Percentiles rank a stretch among this genome's conserved stretches.
phyloP scores from a whole-genome alignment of 2,797 vertebrate species.

The Acanthurus lineatus region DNA sequence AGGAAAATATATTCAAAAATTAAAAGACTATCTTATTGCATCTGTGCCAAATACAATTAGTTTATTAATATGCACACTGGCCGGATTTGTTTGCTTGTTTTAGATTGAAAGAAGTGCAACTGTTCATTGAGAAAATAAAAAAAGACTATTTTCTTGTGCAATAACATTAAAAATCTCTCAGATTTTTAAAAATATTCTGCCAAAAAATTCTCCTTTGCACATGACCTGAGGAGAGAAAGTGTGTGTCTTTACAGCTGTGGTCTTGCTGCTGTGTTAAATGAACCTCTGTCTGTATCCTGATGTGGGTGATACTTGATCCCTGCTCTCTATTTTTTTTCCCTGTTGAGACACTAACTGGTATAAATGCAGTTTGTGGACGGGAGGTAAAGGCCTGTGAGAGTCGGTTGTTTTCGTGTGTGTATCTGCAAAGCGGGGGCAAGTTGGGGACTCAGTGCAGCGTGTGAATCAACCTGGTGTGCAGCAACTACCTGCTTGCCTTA shows the following conservation, averaged over 20 bases:
- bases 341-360: background rate
- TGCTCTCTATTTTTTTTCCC: background rate
- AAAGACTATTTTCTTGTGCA: too few species aligned
- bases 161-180: too few species aligned
- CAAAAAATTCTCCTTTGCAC: background rate
- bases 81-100: too few species aligned
- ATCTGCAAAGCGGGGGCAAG: conserved; percentile 8
- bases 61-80: too few species aligned
- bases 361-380: conserved; percentile 9
- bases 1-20: too few species aligned
- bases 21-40: too few species aligned
- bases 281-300: too few species aligned
- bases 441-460: conserved; percentile 39
- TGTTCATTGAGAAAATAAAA: too few species aligned
- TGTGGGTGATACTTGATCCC: background rate
- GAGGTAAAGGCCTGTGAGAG: conserved; percentile 14
- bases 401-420: conserved; percentile 15
- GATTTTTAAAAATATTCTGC: too few species aligned
- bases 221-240: background rate
- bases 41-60: too few species aligned
- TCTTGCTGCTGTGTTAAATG: too few species aligned
- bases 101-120: too few species aligned
- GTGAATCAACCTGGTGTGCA: conserved; percentile 52
- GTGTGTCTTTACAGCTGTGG: background rate
- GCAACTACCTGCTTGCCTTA: conserved; percentile 53